phyloP scores from a whole-genome alignment of 2,113 vertebrate species.

The human region GRCh38 chr5:23102001-23102500 shows the following conservation, averaged over 20 bases:
- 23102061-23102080: background rate
- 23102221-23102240: background rate
- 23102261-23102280: background rate
- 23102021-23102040: too few relatives aligned
- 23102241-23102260: too few relatives aligned
- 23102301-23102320: background rate
- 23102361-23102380: background rate
- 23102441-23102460: background rate
- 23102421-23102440: background rate
- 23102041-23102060: background rate
- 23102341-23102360: background rate
- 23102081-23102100: background rate
- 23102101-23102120: background rate
- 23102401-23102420: background rate
- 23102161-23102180: background rate
- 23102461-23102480: too few relatives aligned
- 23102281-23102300: too few relatives aligned
- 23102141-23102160: background rate
- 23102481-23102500: background rate
- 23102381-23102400: background rate
- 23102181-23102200: background rate
- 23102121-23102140: background rate
- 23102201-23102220: background rate
- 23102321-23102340: background rate
- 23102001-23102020: too few relatives aligned